Evolutionary conservation across 2,888 invertebrate genomes (phyloP).

Genomic region (Lochmaea capreae): DNA sequence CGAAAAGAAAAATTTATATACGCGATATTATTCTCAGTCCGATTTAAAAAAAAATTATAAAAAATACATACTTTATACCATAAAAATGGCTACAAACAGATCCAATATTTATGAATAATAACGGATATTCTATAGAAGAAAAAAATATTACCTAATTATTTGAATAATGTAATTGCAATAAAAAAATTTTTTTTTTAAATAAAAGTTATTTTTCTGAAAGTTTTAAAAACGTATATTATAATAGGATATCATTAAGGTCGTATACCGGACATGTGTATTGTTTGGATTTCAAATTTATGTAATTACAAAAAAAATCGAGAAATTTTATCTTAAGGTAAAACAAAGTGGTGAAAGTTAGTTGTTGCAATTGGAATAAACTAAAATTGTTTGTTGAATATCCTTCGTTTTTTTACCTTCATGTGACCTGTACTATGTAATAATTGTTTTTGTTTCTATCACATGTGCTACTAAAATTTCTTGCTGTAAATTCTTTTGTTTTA

Average conservation of each 20-base stretch:
- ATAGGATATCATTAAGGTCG: background rate
- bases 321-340: background rate
- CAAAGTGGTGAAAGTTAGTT: background rate
- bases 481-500: too few relatives aligned
- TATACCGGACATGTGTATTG: background rate
- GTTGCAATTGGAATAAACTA: too few relatives aligned
- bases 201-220: background rate
- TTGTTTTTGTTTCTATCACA: too few relatives aligned
- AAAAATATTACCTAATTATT: background rate
- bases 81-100: background rate
- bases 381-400: too few relatives aligned
- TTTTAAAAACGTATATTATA: background rate
- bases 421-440: too few relatives aligned
- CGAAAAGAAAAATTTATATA: too few relatives aligned
- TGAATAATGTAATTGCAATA: conserved; percentile 1
- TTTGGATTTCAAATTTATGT: background rate
- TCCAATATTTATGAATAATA: background rate
- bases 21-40: too few relatives aligned
- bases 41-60: too few relatives aligned
- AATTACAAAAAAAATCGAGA: background rate
- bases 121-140: background rate
- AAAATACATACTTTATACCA: background rate
- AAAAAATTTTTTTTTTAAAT: background rate
- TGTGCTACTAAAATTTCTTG: too few relatives aligned
- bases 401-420: too few relatives aligned